These are phyloP conservation scores for Cinclus cinclus DNA, from an alignment of 2,113 vertebrate genomes.

Conservation along the genomic window DNA sequence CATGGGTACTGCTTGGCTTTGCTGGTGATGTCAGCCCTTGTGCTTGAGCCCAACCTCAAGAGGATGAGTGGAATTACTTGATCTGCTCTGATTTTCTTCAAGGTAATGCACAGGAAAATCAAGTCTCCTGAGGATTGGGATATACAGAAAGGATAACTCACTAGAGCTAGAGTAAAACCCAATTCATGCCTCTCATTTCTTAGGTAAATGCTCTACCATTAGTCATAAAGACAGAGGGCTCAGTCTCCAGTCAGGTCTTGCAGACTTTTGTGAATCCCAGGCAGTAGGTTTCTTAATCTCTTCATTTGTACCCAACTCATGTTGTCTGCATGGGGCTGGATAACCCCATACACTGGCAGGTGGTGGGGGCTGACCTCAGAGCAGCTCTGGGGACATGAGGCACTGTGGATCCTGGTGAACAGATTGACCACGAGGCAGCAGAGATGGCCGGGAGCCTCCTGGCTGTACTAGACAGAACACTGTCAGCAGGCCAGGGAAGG, in stretches of 20 bases:
- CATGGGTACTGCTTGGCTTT: background rate
- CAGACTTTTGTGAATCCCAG: background rate
- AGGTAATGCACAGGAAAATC: background rate
- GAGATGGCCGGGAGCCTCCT: background rate
- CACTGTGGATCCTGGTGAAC: background rate
- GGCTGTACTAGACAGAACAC: background rate
- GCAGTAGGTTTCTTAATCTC: background rate
- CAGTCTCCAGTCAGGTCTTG: background rate
- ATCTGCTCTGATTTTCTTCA: background rate
- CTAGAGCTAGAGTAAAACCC: background rate
- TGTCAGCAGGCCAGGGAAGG: background rate
- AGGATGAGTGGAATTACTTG: background rate
- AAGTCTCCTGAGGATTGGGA: background rate
- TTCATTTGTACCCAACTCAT: background rate
- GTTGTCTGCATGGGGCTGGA: background rate
- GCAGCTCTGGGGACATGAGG: background rate
- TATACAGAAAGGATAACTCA: background rate
- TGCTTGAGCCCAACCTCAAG: background rate
- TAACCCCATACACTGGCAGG: background rate
- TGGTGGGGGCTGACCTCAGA: background rate
- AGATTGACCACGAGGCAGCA: background rate
- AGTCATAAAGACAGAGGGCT: background rate
- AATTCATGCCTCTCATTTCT: background rate
- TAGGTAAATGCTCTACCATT: background rate
- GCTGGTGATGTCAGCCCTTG: background rate